phyloP scores from a whole-genome alignment of 2,113 vertebrate species.

The Aplodontia rufa region DNA sequence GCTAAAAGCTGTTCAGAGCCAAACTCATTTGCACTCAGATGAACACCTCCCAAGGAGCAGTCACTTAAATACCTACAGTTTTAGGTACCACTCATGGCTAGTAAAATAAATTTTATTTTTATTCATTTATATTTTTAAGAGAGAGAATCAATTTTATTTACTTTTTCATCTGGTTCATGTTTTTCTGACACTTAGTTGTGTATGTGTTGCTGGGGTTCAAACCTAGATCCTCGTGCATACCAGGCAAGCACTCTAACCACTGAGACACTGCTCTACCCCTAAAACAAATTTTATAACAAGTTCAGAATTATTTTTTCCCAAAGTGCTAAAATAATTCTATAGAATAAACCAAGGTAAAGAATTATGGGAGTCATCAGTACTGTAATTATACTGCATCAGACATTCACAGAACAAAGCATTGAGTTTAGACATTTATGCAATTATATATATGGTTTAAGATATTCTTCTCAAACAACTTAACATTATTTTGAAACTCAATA shows the following conservation, averaged over 20 bases:
- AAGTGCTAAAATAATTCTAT: slow-evolving; percentile 70
- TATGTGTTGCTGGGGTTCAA: too few relatives aligned
- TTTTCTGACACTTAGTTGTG: too few relatives aligned
- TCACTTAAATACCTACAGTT: slow-evolving; percentile 80
- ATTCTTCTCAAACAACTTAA: slow-evolving; percentile 11
- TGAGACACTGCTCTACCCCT: too few relatives aligned
- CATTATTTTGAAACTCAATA: slow-evolving; percentile 19
- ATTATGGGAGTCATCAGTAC: slow-evolving; percentile 23
- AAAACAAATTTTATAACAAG: slow-evolving; percentile 71
- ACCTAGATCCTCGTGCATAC: too few relatives aligned
- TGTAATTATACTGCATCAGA: slow-evolving; percentile 40
- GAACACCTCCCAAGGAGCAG: slow-evolving; percentile 84
- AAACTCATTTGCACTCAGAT: slow-evolving; percentile 86
- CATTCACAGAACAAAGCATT: slow-evolving; percentile 52
- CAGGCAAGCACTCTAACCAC: too few relatives aligned
- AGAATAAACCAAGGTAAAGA: slow-evolving; percentile 65
- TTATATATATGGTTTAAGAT: slow-evolving; percentile 53
- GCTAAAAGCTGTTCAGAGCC: slow-evolving; percentile 84
- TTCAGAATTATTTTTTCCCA: slow-evolving; percentile 38
- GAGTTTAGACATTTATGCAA: slow-evolving; percentile 43
- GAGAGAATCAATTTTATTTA: too few relatives aligned
- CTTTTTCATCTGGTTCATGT: too few relatives aligned
- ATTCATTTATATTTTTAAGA: too few relatives aligned
- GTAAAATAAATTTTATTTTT: slow-evolving; percentile 73
- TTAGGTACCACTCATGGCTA: slow-evolving; percentile 72